Base-by-base conservation (phyloP, 1,140 invertebrate genomes). In the Lepeophtheirus salmonis region DNA sequence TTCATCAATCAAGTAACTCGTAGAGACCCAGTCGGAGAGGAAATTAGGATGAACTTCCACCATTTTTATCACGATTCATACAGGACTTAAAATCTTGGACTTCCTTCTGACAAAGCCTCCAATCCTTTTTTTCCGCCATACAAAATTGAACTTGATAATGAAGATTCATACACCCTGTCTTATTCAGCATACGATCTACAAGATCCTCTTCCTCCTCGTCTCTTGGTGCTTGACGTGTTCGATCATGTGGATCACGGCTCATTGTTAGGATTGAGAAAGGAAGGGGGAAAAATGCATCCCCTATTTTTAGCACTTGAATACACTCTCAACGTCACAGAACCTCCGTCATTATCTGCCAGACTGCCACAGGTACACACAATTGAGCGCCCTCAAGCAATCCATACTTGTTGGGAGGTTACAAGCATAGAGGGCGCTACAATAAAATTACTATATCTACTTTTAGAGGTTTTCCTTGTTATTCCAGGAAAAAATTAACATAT, bases 61-160 rank as follows among this genome's bases (percentile, higher is more conserved):
- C 30, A 41, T 41, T 41, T 41, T 41, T 41, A n/a, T 6, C 30
- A n/a, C n/a, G n/a, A 6, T 24, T 17, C 16, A 57, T 57, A 25
- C 55, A 57, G 17, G 21, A n/a, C 23, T 30, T 24, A 10, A 57
- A 57, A 14, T 24, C 23, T 21, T 30, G 22, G 6, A 57, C 23
- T n/a, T 20, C 20, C 22, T 57, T 30, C 2, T 41, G 55, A 41
- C 55, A 57, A 14, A 24, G 23, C 17, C 55, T 20, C 55, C 55
- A 57, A 41, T 57, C 55, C 16, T 57, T 57, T 10, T 26, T 17
- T 3, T 57, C 55, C 16, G 17, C 26, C 55, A 57, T 57, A 23
- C 55, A 57, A 16, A 2, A 21, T 48, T 57, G 22, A 16, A 57
- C 55, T 57, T 57, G 2, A 17, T 57, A 57, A 25, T 57, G 55